Percentiles rank a stretch among this genome's conserved stretches.
Conservation (phyloP, 2,797 vertebrate genomes). For the Chiroxiphia lanceolata region DNA sequence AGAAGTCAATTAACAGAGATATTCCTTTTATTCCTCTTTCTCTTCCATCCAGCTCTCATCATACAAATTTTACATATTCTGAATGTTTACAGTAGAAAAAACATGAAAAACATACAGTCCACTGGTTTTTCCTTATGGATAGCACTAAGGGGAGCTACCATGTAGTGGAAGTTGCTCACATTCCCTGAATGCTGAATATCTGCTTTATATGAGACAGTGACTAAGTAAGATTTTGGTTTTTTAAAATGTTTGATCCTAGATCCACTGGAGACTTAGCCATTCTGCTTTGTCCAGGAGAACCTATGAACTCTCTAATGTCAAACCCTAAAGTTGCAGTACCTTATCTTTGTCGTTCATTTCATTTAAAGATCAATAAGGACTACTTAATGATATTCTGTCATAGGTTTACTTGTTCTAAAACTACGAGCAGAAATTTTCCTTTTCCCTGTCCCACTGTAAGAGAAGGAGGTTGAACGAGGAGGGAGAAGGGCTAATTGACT, state of each 20-base stretch:
- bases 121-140: background rate
- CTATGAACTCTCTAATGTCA: background rate
- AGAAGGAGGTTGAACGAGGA: too few relatives aligned
- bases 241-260: background rate
- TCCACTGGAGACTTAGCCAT: background rate
- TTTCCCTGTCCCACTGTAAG: too few relatives aligned
- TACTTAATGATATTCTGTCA: background rate
- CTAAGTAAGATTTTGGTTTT: background rate
- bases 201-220: background rate
- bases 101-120: background rate
- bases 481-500: too few relatives aligned
- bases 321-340: accelerated
- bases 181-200: background rate
- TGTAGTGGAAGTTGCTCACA: background rate
- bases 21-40: background rate
- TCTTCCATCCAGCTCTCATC: background rate
- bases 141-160: background rate
- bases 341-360: background rate
- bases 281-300: background rate
- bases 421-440: too few relatives aligned
- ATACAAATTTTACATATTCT: background rate
- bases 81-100: background rate
- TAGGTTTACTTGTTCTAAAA: too few relatives aligned
- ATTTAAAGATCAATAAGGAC: background rate
- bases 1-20: background rate